phyloP scores from a whole-genome alignment of 2,113 vertebrate species.

The Benitochromis conjunctus region DNA sequence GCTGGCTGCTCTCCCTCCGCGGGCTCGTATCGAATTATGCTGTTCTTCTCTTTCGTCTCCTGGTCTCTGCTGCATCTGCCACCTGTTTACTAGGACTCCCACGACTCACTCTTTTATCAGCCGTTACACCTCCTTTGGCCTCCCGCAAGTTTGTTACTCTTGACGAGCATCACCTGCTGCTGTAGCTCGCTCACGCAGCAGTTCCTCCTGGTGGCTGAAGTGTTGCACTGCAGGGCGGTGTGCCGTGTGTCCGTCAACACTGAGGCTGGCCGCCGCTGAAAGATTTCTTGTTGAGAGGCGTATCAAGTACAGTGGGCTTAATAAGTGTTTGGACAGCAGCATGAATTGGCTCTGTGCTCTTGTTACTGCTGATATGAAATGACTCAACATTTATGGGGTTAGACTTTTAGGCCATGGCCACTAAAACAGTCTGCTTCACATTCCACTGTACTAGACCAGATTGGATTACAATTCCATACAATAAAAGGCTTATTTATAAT shows the following conservation, averaged over 20 bases:
- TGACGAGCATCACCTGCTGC: conserved; percentile 4
- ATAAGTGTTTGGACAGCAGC: not conserved
- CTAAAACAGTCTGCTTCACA: not conserved
- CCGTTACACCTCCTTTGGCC: conserved; percentile 15
- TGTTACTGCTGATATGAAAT: not conserved
- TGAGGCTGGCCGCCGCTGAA: not conserved
- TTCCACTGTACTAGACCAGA: not conserved
- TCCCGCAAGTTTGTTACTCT: not conserved
- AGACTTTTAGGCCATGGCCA: not conserved
- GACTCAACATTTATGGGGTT: not conserved
- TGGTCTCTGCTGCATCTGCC: conserved; percentile 56
- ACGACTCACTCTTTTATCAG: conserved; percentile 51
- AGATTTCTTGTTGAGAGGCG: not conserved
- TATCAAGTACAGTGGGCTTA: conserved; percentile 9
- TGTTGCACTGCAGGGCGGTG: not conserved
- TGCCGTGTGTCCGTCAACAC: conserved; percentile 7
- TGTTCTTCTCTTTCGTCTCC: conserved; percentile 62
- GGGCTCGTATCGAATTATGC: conserved; percentile 74
- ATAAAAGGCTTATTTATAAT: not conserved
- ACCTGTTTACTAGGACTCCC: conserved; percentile 70
- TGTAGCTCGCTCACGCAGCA: not conserved
- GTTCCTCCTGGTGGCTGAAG: conserved; percentile 35
- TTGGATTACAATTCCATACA: not conserved
- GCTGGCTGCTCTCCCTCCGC: conserved; percentile 41
- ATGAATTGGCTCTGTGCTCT: not conserved